phyloP scores from a whole-genome alignment of 2,888 invertebrate species.

The Plagodis pulveraria region DNA sequence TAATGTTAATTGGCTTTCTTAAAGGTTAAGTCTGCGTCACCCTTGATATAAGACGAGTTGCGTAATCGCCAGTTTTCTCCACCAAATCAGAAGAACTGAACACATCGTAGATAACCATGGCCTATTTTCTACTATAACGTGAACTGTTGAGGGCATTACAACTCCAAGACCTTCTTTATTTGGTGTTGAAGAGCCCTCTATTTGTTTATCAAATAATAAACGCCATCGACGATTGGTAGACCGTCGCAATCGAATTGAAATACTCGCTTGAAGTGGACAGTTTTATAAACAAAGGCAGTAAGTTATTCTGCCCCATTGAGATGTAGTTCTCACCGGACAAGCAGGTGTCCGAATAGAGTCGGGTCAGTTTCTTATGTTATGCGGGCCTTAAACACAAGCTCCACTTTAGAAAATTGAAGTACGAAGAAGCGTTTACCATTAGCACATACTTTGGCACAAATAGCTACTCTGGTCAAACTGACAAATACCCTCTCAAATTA shows the following conservation, averaged over 20 bases:
- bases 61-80: slow-evolving; percentile 45
- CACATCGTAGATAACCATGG: not conserved
- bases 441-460: too few relatives aligned
- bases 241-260: slow-evolving; percentile 59
- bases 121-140: not conserved
- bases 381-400: slow-evolving; percentile 26
- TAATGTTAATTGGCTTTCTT: slow-evolving; percentile 65
- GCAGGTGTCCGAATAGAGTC: slow-evolving; percentile 65
- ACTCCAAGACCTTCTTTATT: slow-evolving; percentile 33
- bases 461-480: too few relatives aligned
- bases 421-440: too few relatives aligned
- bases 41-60: slow-evolving; percentile 52
- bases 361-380: slow-evolving; percentile 53
- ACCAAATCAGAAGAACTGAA: not conserved
- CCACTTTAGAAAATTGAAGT: too few relatives aligned
- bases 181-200: slow-evolving; percentile 46
- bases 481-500: too few relatives aligned
- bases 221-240: slow-evolving; percentile 37
- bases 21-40: slow-evolving; percentile 55
- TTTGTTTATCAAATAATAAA: slow-evolving; percentile 63
- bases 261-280: slow-evolving; percentile 77
- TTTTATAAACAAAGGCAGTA: slow-evolving; percentile 79
- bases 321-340: slow-evolving; percentile 76
- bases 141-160: not conserved
- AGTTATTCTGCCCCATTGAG: slow-evolving; percentile 69